Percentiles rank a stretch among this genome's conserved stretches.
Conservation (phyloP, 2,113 vertebrate genomes). For the Eulemur rufifrons region DNA sequence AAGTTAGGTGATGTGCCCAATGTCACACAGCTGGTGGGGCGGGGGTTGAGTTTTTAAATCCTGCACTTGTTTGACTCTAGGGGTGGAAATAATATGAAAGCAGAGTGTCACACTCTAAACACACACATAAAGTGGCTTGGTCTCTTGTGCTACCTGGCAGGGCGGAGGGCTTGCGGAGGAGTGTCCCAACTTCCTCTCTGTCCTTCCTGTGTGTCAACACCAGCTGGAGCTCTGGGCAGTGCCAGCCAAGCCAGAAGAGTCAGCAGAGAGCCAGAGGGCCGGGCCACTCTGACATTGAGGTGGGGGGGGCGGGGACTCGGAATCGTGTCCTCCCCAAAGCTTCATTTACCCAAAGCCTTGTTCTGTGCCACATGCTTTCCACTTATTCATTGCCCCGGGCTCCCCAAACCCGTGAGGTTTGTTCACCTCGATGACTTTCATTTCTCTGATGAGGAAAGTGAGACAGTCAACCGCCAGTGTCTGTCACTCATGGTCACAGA, state of each 20-base stretch:
- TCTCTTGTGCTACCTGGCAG: neutral
- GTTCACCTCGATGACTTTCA: rapidly evolving
- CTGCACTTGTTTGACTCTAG: neutral
- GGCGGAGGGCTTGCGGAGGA: rapidly evolving
- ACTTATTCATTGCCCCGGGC: neutral
- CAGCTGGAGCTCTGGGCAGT: neutral
- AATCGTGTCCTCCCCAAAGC: neutral
- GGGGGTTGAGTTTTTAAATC: neutral
- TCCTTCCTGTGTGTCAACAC: neutral
- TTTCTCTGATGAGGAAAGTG: neutral
- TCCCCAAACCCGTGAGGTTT: neutral
- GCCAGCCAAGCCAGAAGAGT: neutral
- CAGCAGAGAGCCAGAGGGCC: neutral
- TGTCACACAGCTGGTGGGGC: neutral
- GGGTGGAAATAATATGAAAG: neutral
- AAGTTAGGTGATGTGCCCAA: neutral
- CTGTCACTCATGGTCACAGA: neutral
- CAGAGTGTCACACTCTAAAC: neutral
- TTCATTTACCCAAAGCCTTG: neutral
- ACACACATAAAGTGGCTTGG: neutral
- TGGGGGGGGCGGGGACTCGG: neutral
- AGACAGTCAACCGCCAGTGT: neutral
- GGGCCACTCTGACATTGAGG: neutral
- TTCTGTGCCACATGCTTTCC: rapidly evolving
- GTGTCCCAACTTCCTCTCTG: conserved; percentile 1